A percentile compares a stretch with the other conserved stretches of the same genome.
These are phyloP conservation scores for Bolinopsis microptera DNA, from an alignment of 37 sponge, comb jelly and placozoan genomes.

Conservation along the genomic window DNA sequence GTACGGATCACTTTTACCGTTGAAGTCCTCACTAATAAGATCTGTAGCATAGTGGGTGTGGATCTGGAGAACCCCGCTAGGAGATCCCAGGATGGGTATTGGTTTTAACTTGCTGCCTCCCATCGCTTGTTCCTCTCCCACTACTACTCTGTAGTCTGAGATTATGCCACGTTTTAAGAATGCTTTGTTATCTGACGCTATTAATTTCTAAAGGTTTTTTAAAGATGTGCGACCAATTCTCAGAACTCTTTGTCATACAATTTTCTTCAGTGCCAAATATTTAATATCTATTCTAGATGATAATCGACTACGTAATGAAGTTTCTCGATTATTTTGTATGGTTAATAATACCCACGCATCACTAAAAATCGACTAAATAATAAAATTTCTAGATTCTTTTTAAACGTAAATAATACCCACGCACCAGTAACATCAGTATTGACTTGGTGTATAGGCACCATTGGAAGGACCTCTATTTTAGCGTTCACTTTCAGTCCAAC, in stretches of 20 bases:
- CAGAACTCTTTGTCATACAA: too few species aligned
- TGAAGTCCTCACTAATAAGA: conserved; percentile 56
- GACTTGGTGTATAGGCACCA: conserved; percentile 58
- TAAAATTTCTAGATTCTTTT: too few species aligned
- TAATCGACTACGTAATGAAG: too few species aligned
- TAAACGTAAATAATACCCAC: too few species aligned
- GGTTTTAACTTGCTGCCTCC: conserved; percentile 65
- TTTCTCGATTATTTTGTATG: too few species aligned
- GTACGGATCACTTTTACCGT: conserved; percentile 58
- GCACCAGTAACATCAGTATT: conserved; percentile 48
- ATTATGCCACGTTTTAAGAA: not conserved
- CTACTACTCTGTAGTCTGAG: conserved; percentile 53
- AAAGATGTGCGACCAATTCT: too few species aligned
- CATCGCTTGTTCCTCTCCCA: conserved; percentile 52
- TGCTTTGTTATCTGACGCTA: too few species aligned
- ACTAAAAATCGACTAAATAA: too few species aligned
- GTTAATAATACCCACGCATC: too few species aligned
- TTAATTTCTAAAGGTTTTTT: too few species aligned
- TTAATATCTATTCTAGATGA: too few species aligned
- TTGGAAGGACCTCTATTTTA: conserved; percentile 33
- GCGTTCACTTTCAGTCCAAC: conserved; percentile 45
- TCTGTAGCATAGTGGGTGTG: conserved; percentile 54
- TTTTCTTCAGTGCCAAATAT: too few species aligned
- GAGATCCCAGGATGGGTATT: conserved; percentile 4
- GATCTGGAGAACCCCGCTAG: conserved; percentile 54